Percentiles rank a stretch among this genome's conserved stretches.
phyloP scores from a whole-genome alignment of 2,888 invertebrate species.

The Serripes groenlandicus region DNA sequence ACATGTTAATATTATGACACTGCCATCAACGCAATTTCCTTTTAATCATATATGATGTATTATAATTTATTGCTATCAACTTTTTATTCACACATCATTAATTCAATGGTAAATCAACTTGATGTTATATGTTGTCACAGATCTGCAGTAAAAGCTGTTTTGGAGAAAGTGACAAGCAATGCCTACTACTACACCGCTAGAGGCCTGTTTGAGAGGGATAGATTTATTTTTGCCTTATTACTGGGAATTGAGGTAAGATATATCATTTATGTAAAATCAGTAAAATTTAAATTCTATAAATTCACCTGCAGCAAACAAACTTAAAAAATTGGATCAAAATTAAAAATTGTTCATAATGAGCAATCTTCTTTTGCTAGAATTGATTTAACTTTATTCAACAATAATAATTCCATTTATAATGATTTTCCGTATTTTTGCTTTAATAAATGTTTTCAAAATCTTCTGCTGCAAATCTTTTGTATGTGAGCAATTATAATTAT shows the following conservation, averaged over 20 bases:
- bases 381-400: not conserved
- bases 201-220: conserved; percentile 82
- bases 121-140: conserved; percentile 64
- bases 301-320: not conserved
- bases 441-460: too few species aligned
- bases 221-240: conserved; percentile 82
- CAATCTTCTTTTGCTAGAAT: not conserved
- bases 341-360: not conserved
- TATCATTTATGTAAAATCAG: not conserved
- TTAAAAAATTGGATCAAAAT: not conserved
- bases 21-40: too few species aligned
- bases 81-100: too few species aligned
- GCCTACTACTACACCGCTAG: conserved; percentile 81
- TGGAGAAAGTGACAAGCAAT: conserved; percentile 83
- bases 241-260: conserved; percentile 84
- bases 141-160: conserved; percentile 82
- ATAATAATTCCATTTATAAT: too few species aligned
- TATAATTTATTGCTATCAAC: too few species aligned
- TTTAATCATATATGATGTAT: too few species aligned
- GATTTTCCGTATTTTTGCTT: too few species aligned
- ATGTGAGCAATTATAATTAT: too few species aligned
- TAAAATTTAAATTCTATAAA: not conserved
- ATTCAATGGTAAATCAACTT: not conserved
- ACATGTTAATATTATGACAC: too few species aligned
- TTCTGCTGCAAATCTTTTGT: too few species aligned